These are phyloP conservation scores for Acanthornis magna DNA, from an alignment of 2,797 vertebrate genomes.

Conservation along the genomic window DNA sequence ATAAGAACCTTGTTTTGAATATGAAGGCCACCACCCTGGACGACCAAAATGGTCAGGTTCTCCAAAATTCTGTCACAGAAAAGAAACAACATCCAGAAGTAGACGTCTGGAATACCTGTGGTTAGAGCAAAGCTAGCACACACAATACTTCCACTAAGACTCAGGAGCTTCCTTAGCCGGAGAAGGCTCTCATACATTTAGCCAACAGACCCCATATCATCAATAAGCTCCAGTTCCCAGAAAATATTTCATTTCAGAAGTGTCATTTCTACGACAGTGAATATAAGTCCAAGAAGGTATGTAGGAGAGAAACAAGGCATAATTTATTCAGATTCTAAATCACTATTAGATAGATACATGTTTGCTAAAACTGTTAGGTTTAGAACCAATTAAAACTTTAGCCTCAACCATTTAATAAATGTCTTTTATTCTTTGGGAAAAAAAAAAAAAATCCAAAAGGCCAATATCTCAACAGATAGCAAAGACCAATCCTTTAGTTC, in stretches of 20 bases:
- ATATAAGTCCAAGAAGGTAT: not conserved
- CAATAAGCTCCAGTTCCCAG: not conserved
- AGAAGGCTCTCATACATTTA: not conserved
- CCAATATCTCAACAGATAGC: not conserved
- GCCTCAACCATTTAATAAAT: not conserved
- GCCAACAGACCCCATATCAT: not conserved
- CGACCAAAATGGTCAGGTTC: not conserved
- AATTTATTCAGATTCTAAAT: not conserved
- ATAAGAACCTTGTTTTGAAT: not conserved
- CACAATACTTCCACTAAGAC: not conserved
- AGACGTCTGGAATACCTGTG: not conserved
- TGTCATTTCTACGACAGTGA: not conserved
- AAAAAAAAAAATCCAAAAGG: not conserved
- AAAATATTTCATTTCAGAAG: not conserved
- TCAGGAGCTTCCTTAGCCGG: not conserved
- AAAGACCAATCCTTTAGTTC: not conserved
- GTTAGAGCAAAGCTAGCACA: not conserved
- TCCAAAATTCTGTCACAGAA: not conserved
- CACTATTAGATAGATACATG: not conserved
- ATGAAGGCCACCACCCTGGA: not conserved
- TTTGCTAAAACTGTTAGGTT: not conserved
- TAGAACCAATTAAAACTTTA: not conserved
- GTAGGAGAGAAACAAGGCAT: not conserved
- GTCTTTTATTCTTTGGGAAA: rapidly evolving
- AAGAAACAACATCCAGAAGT: not conserved